These are phyloP conservation scores for Holocentrus rufus DNA, from an alignment of 2,797 vertebrate genomes.

Conservation along the genomic window DNA sequence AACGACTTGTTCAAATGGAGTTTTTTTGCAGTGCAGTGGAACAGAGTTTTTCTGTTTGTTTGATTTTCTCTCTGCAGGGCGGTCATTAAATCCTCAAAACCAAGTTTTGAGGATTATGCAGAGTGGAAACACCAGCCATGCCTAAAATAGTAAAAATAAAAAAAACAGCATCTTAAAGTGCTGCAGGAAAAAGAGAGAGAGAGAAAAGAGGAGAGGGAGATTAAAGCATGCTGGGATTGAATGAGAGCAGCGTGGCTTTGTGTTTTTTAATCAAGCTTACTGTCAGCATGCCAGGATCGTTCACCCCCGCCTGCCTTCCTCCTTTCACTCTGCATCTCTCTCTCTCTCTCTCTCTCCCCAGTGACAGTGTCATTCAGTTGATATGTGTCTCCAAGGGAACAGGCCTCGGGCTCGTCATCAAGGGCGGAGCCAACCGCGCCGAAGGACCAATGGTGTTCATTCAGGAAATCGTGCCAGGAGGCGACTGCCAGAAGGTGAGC, in stretches of 20 bases:
- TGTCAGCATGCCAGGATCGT: not conserved
- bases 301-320: not conserved
- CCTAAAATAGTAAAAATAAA: constrained; percentile 3
- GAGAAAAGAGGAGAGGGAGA: not conserved
- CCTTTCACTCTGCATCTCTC: constrained; percentile 37
- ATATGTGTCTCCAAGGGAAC: constrained; percentile 90
- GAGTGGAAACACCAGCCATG: not conserved
- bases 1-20: too few species aligned
- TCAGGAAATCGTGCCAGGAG: constrained; percentile 90
- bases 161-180: not conserved
- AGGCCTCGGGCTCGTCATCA: constrained; percentile 88
- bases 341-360: constrained; percentile 66
- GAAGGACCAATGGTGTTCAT: constrained; percentile 94
- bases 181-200: not conserved
- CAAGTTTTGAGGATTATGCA: not conserved
- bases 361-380: constrained; percentile 89
- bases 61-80: not conserved
- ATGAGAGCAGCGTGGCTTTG: constrained; percentile 18
- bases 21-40: too few species aligned
- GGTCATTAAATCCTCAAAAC: not conserved
- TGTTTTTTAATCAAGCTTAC: constrained; percentile 13
- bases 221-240: constrained; percentile 36
- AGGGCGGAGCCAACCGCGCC: constrained; percentile 89
- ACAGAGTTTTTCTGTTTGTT: too few species aligned
- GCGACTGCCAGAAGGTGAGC: constrained; percentile 93